Evolutionary conservation across 2,113 vertebrate genomes (phyloP).

Genomic region (Muntiacus muntjak): DNA sequence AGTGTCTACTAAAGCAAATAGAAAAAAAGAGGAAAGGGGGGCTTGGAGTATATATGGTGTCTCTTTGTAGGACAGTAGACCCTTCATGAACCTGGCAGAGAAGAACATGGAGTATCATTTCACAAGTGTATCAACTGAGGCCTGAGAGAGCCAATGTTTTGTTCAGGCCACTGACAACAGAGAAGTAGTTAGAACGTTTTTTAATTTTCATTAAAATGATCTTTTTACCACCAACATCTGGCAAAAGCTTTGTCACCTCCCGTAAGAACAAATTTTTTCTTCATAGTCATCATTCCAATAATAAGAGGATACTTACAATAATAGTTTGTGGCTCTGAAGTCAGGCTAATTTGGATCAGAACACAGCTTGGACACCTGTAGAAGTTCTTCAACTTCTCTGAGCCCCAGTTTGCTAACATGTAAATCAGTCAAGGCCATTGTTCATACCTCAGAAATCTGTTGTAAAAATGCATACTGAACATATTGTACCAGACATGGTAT

Average conservation of each 20-base stretch:
- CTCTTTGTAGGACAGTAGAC: background rate
- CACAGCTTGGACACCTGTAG: background rate
- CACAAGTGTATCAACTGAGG: background rate
- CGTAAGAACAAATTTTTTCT: background rate
- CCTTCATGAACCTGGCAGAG: background rate
- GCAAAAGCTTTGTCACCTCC: background rate
- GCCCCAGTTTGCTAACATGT: background rate
- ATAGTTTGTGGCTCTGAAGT: background rate
- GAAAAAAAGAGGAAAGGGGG: fast-evolving
- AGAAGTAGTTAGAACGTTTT: background rate
- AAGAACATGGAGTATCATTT: background rate
- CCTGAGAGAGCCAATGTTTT: background rate
- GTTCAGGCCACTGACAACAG: background rate
- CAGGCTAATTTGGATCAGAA: background rate
- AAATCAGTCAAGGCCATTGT: background rate
- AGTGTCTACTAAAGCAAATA: background rate
- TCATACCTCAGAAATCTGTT: background rate
- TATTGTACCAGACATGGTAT: background rate
- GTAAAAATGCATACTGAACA: background rate
- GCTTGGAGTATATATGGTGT: fast-evolving
- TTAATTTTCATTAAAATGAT: background rate
- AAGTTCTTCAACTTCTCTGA: background rate
- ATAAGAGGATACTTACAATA: background rate
- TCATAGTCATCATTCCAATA: background rate
- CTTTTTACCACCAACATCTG: background rate